Percentiles rank a stretch among this genome's conserved stretches.
These are phyloP conservation scores for Procambarus virginalis DNA, from an alignment of 1,140 invertebrate genomes.

Conservation along the genomic window DNA sequence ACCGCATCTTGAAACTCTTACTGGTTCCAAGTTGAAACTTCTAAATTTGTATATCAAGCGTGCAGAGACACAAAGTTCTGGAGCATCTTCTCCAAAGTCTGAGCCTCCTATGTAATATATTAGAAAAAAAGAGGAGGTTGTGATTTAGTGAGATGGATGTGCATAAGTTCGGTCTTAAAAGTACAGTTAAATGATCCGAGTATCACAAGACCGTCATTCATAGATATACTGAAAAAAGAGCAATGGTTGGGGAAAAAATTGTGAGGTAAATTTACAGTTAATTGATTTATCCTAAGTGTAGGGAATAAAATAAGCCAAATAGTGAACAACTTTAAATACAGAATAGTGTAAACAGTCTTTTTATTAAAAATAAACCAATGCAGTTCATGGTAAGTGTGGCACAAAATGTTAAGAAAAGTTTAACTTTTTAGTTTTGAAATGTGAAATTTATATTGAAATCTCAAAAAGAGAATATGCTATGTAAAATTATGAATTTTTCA, in stretches of 20 bases:
- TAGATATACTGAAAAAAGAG: not conserved
- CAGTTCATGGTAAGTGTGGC: slow-evolving; percentile 13
- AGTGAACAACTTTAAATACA: not conserved
- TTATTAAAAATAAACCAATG: not conserved
- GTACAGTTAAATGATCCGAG: not conserved
- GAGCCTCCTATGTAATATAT: slow-evolving; percentile 66
- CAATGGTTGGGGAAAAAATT: not conserved
- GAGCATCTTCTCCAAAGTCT: slow-evolving; percentile 70
- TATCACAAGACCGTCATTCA: slow-evolving; percentile 6
- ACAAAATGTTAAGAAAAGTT: slow-evolving; percentile 4
- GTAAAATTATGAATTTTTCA: slow-evolving; percentile 27
- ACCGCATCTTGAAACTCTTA: slow-evolving; percentile 85
- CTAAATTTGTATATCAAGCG: slow-evolving; percentile 84
- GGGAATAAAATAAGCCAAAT: not conserved
- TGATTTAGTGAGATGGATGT: slow-evolving; percentile 31
- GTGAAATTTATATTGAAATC: not conserved
- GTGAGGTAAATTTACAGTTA: not conserved
- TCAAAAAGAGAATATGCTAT: not conserved
- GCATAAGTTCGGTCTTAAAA: slow-evolving; percentile 12
- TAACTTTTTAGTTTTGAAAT: not conserved
- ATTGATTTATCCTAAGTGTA: not conserved
- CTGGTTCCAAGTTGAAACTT: slow-evolving; percentile 88
- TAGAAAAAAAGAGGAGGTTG: slow-evolving; percentile 31
- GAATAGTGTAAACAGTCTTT: not conserved
- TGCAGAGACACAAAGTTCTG: slow-evolving; percentile 73